Evolutionary conservation across 2,888 invertebrate species (phyloP), one percentile per base, ranked within the genome.

Genomic region (Agrenia bidenticulata): DNA sequence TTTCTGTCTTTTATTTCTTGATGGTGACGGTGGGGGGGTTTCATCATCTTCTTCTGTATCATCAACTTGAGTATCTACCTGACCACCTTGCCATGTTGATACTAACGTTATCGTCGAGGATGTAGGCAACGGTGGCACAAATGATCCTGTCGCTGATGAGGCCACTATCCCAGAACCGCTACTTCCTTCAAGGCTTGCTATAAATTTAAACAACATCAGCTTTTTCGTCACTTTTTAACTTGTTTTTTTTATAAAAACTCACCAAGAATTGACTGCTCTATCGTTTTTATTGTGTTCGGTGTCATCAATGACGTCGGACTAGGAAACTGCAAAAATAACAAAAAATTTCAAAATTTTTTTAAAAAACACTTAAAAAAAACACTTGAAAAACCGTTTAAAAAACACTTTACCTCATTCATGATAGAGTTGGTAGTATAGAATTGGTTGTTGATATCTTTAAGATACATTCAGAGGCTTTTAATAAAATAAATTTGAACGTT

Each of bases 51-150:
- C 19, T 17, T 23, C 24, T 67, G 54, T n/a, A n/a, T 26, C 32
- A 37, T 65, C 39, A 27, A n/a, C n/a, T n/a, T 67, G 39, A 61
- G 57, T 55, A 49, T 56, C 15, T 24, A 75, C 64, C 15, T 67
- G 65, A 9, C 71, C 73, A 4, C 76, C 74, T 37, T 72, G 73
- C 72, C 73, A 74, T 2, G 66, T 73, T 53, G 70, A 70, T 7
- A 61, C 61, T 7, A 61, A 19, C 21, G 61, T 64, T 19, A 64
- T 62, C 11, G 61, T 57, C 1, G 61, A 50, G 0, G 64, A 58
- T 61, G 45, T 5, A 1, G 70, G 70, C 15, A 71, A 49, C n/a
- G 70, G 70, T 1, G 70, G 70, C 5, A 71, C 66, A 54, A 71
- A 71, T 11, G 63, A 66, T 4, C 70, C 70, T 4, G 56, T 42